phyloP scores from a whole-genome alignment of 2,113 vertebrate species.

The Dipodomys stephensi region DNA sequence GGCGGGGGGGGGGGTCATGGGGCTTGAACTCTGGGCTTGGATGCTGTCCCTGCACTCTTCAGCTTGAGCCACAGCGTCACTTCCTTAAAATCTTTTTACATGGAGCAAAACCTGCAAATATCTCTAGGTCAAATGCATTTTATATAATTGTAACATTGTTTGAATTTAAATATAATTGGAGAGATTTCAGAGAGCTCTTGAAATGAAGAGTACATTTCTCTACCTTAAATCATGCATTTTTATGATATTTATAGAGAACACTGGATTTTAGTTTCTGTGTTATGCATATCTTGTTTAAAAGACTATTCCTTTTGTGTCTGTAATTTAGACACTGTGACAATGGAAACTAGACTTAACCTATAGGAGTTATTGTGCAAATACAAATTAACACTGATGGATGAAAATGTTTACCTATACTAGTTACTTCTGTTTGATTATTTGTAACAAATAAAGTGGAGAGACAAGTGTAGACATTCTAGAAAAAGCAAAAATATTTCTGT shows the following conservation, averaged over 20 bases:
- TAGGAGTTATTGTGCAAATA: background rate
- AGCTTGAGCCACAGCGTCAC: background rate
- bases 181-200: background rate
- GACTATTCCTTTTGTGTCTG: background rate
- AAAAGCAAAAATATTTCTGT: background rate
- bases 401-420: background rate
- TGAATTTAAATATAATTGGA: background rate
- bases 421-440: background rate
- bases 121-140: background rate
- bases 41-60: no score
- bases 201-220: background rate
- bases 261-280: background rate
- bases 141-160: background rate
- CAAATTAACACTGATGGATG: background rate
- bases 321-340: background rate
- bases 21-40: no score
- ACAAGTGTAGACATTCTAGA: background rate
- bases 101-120: background rate
- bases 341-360: background rate
- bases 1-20: no score
- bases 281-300: constrained; percentile 8
- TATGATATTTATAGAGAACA: background rate
- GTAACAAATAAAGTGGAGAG: background rate
- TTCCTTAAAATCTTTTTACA: constrained; percentile 13
- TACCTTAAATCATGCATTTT: background rate